phyloP scores from a whole-genome alignment of 1,140 invertebrate species.

The Sweltsa coloradensis region DNA sequence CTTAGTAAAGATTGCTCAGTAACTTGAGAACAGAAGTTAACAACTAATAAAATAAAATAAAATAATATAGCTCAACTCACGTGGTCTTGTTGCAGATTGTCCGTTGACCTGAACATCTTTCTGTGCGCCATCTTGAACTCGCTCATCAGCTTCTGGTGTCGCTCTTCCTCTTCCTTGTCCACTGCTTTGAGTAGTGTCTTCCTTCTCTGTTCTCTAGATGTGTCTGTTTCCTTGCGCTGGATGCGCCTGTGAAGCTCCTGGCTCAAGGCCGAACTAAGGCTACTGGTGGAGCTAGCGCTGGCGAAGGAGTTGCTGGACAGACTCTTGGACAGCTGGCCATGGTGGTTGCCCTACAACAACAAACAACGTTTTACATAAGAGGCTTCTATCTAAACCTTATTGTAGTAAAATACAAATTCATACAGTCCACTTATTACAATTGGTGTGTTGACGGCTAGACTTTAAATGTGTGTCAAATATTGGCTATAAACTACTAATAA shows the following conservation, averaged over 20 bases:
- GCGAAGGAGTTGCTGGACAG: conserved; percentile 3
- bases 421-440: neutral
- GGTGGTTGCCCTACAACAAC: conserved; percentile 1
- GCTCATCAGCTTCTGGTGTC: conserved; percentile 66
- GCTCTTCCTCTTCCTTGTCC: conserved; percentile 23
- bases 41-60: no score
- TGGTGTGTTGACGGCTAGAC: neutral
- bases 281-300: conserved; percentile 19
- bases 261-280: conserved; percentile 41
- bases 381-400: neutral
- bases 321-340: neutral
- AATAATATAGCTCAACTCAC: no score
- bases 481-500: no score
- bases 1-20: no score
- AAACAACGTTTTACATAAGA: neutral
- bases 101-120: no score
- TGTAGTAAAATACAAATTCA: neutral
- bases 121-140: conserved; percentile 75
- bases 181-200: conserved; percentile 7
- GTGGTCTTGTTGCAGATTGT: no score
- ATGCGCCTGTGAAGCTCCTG: conserved; percentile 45
- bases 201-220: neutral
- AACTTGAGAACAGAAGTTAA: no score
- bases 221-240: conserved; percentile 21
- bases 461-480: neutral